These are phyloP conservation scores for Cinara cedri DNA, from an alignment of 2,888 invertebrate genomes.

Conservation along the genomic window DNA sequence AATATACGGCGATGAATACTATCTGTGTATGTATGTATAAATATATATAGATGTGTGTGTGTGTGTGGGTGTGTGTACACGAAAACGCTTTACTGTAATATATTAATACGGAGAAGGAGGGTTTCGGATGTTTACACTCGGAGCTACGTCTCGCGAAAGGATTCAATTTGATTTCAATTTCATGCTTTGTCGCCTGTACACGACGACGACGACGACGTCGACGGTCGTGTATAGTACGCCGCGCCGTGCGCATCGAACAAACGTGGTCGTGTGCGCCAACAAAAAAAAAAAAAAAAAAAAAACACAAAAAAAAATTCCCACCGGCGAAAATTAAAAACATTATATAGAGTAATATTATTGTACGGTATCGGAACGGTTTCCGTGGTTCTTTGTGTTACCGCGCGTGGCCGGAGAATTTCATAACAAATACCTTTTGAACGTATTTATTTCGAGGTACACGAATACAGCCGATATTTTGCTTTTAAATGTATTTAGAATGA, in stretches of 20 bases:
- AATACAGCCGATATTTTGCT: too few relatives aligned
- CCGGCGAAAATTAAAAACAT: too few relatives aligned
- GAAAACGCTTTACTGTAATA: slow-evolving; percentile 29
- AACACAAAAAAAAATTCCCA: too few relatives aligned
- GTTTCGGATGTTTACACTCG: slow-evolving; percentile 34
- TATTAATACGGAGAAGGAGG: too few relatives aligned
- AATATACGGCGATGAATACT: slow-evolving; percentile 47
- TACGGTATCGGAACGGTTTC: too few relatives aligned
- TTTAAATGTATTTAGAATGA: too few relatives aligned
- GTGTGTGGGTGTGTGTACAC: not conserved
- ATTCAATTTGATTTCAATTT: slow-evolving; percentile 56
- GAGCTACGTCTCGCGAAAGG: not conserved
- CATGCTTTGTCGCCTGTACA: slow-evolving; percentile 53
- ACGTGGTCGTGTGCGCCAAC: not conserved
- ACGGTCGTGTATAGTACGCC: slow-evolving; percentile 15
- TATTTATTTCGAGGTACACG: too few relatives aligned
- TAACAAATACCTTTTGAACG: too few relatives aligned
- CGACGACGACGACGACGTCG: not conserved
- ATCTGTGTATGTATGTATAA: not conserved
- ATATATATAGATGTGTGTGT: not conserved
- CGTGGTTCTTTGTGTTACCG: too few relatives aligned
- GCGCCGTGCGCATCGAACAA: not conserved
- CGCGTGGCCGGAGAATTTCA: too few relatives aligned
- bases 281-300: too few relatives aligned
- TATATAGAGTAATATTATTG: too few relatives aligned